Base-by-base conservation (phyloP, 2,888 invertebrate species). In the Parnassius glacialis region DNA sequence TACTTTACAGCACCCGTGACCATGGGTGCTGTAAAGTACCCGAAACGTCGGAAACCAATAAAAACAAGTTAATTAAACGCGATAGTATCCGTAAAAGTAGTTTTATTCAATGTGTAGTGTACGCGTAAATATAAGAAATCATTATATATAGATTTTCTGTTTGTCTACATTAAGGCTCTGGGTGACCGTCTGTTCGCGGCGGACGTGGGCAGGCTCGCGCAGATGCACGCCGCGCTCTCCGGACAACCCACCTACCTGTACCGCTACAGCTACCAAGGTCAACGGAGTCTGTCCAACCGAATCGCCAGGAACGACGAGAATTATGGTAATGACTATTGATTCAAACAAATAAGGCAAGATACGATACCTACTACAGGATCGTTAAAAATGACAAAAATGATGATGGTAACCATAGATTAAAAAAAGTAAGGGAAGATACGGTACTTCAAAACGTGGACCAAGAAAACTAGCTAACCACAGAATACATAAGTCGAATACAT, bases 231-330 rank as follows among this genome's bases (percentile, higher is more conserved):
- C 0, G 74, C 82, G 13, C 84, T 83, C 50, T 92, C 92, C 1
- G 84, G 88, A 12, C 93, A 93, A 65, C 93, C 95, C 0, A 92
- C 94, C 3, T 94, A 93, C 82, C 87, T 93, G 64, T 95, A 95
- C 75, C 87, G 93, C n/a, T 96, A 94, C 76, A 83, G 92, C 5
- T 94, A 93, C 80, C 90, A 93, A 57, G 93, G 93, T 0, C 80
- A 83, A n/a, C 74, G 80, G 61, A 95, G 95, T 71, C 76, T 93
- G 12, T 93, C 93, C 2, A 85, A 93, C 57, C n/a, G 81, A 10
- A 83, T 94, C 75, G 90, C 93, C 1, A 71, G 80, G 0, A 92
- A 92, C 10, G 81, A 83, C 0, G 86, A 91, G 10, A 86, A 94
- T 70, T 93, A 93, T 67, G 94, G 94, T 94, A 77, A 74, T 25